phyloP scores from a whole-genome alignment of 1,140 invertebrate genomes.

The Danaus melanippus region DNA sequence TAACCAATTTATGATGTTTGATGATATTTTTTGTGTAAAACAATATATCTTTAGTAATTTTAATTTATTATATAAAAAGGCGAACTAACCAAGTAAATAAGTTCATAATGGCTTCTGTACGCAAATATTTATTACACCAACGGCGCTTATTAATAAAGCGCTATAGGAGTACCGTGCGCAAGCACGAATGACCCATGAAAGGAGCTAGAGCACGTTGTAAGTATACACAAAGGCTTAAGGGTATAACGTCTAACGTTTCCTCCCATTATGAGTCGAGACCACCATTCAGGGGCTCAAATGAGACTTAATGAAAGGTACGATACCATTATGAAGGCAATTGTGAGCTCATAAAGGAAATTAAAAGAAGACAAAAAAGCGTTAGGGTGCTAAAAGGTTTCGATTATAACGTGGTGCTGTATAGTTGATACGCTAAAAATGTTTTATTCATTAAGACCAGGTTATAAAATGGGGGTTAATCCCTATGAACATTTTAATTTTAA shows the following conservation, averaged over 20 bases:
- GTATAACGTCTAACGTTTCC: constrained; percentile 53
- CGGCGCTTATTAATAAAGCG: constrained; percentile 49
- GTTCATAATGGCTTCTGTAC: constrained; percentile 4
- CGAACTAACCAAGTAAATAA: too few species aligned
- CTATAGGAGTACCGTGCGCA: constrained; percentile 33
- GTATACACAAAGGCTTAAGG: constrained; percentile 56
- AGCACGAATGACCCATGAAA: constrained; percentile 49
- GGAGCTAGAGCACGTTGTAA: constrained; percentile 37
- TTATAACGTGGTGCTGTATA: too few species aligned
- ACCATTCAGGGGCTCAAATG: constrained; percentile 59
- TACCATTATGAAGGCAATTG: constrained; percentile 62
- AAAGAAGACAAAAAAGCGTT: constrained; percentile 51
- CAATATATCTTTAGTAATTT: too few species aligned
- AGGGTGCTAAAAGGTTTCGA: constrained; percentile 24
- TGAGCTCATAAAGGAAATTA: constrained; percentile 63
- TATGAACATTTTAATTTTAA: too few species aligned
- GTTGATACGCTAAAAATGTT: too few species aligned
- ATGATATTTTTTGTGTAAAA: too few species aligned
- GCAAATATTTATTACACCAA: constrained; percentile 31
- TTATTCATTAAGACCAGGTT: too few species aligned
- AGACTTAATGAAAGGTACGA: constrained; percentile 64
- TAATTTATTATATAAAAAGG: too few species aligned
- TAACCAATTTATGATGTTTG: too few species aligned
- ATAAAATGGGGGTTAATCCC: too few species aligned
- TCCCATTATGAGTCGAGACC: constrained; percentile 51